Conservation (phyloP, 2,797 vertebrate genomes). For the Pangasius sanitwongsei region DNA sequence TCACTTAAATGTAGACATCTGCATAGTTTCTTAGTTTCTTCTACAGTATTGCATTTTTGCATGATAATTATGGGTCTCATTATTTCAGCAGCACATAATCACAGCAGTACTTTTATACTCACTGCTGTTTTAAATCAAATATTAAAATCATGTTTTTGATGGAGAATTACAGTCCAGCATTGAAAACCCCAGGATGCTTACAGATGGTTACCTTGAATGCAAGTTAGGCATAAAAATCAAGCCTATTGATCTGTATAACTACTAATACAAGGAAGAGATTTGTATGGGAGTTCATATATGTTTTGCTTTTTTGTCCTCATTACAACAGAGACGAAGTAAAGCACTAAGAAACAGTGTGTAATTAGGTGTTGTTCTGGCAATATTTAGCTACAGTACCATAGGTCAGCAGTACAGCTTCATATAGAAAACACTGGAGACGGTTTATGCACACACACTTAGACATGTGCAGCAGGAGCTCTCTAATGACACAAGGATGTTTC, state of each 20-base stretch:
- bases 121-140: constrained; percentile 58
- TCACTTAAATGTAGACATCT: constrained; percentile 58
- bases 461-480: neutral
- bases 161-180: constrained; percentile 42
- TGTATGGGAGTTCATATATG: neutral
- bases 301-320: neutral
- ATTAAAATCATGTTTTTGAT: constrained; percentile 60
- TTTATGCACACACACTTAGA: neutral
- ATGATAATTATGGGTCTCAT: constrained; percentile 66
- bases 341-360: neutral
- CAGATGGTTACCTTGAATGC: constrained; percentile 22
- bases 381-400: neutral
- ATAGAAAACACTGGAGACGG: neutral
- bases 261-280: neutral
- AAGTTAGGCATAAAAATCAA: constrained; percentile 2
- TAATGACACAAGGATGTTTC: neutral
- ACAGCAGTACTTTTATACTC: constrained; percentile 37
- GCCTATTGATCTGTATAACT: neutral
- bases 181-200: constrained; percentile 20
- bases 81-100: constrained; percentile 66
- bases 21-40: constrained; percentile 64
- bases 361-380: neutral
- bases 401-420: neutral
- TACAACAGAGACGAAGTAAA: neutral
- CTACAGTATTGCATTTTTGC: constrained; percentile 63